phyloP scores from a whole-genome alignment of 2,797 vertebrate genomes.

The Poeciliopsis presidionis region DNA sequence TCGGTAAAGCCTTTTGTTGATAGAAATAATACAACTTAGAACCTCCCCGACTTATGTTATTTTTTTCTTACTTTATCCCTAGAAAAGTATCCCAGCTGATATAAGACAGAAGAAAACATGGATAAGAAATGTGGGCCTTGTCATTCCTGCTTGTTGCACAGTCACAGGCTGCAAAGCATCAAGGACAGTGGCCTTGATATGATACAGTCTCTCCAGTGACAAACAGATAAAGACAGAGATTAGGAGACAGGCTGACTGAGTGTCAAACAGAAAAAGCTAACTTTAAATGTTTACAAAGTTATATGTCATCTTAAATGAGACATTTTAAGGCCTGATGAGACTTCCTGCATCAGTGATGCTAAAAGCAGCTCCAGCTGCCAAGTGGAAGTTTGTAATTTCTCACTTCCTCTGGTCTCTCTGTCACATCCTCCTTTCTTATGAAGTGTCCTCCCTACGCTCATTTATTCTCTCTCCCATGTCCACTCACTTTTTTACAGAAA shows the following conservation, averaged over 20 bases:
- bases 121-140: conserved; percentile 12
- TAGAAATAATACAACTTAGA: background rate
- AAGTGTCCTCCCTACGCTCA: conserved; percentile 1
- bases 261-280: conserved; percentile 17
- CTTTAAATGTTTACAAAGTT: no score
- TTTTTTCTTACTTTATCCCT: background rate
- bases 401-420: conserved; percentile 18
- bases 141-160: conserved; percentile 10
- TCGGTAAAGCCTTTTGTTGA: background rate
- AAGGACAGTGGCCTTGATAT: conserved; percentile 26
- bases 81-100: background rate
- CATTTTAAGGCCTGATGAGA: conserved; percentile 51
- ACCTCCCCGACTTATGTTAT: background rate
- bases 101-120: background rate
- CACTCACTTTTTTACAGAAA: conserved; percentile 10
- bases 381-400: conserved; percentile 40
- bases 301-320: background rate
- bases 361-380: conserved; percentile 35
- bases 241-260: conserved; percentile 29
- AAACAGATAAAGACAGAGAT: conserved; percentile 40
- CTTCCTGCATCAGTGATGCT: conserved; percentile 32
- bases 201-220: conserved; percentile 18
- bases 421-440: conserved; percentile 17
- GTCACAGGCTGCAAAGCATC: background rate
- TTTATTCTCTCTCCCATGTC: conserved; percentile 6